Evolutionary conservation across 2,888 invertebrate genomes (phyloP).

Genomic region (Perdita meconis): DNA sequence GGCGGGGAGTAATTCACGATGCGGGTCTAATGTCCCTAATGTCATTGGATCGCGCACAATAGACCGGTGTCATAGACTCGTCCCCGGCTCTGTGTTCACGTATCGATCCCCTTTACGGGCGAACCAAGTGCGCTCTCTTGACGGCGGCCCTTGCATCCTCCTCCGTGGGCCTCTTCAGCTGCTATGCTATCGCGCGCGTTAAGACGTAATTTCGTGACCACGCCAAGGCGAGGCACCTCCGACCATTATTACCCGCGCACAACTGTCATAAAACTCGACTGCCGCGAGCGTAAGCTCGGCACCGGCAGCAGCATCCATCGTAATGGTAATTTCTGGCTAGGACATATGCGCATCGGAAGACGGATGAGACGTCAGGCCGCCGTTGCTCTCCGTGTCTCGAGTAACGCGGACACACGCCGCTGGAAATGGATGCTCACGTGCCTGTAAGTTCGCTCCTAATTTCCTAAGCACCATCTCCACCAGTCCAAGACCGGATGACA

Average conservation of each 20-base stretch:
- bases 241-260: conserved; percentile 68
- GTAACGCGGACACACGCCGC: conserved; percentile 31
- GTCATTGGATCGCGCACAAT: conserved; percentile 75
- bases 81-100: conserved; percentile 58
- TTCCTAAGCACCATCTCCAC: conserved; percentile 54
- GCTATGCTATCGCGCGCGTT: conserved; percentile 9
- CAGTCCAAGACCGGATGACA: conserved; percentile 25
- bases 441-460: conserved; percentile 66
- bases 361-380: conserved; percentile 63
- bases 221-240: conserved; percentile 53
- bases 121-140: conserved; percentile 20
- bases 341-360: conserved; percentile 65
- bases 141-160: conserved; percentile 30
- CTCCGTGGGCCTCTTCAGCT: conserved; percentile 29
- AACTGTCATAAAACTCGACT: conserved; percentile 73
- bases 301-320: conserved; percentile 57
- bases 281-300: conserved; percentile 11
- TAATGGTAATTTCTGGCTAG: conserved; percentile 69
- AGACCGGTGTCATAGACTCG: conserved; percentile 63
- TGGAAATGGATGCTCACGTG: conserved; percentile 59
- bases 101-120: conserved; percentile 68
- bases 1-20: conserved; percentile 76
- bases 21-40: conserved; percentile 76
- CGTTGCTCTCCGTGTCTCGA: conserved; percentile 32
- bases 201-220: conserved; percentile 55